Percentiles rank a stretch among this genome's conserved stretches.
These are phyloP conservation scores for Gymnocheta viridis DNA, from an alignment of 2,888 invertebrate species.

Conservation along the genomic window DNA sequence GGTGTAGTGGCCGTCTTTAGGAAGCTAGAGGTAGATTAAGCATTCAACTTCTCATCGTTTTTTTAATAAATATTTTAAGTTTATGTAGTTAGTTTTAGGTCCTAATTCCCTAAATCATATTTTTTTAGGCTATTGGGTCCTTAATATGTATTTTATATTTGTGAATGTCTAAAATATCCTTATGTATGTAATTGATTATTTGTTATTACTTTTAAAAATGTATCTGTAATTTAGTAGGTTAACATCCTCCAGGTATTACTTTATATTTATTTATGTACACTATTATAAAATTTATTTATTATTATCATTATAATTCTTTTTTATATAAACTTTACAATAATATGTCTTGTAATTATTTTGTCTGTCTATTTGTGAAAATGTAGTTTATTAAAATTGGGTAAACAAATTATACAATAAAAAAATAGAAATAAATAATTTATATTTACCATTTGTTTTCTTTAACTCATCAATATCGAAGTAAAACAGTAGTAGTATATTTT, in stretches of 20 bases:
- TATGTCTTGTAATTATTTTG: slow-evolving; percentile 22
- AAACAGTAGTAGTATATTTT: too few species aligned
- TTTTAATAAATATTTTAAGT: slow-evolving; percentile 23
- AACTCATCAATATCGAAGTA: too few species aligned
- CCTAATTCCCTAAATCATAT: slow-evolving; percentile 12
- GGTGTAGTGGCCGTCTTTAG: slow-evolving; percentile 92
- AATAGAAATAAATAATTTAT: slow-evolving; percentile 32
- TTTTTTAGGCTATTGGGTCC: too few species aligned
- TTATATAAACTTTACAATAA: not conserved
- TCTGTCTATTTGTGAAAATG: slow-evolving; percentile 43
- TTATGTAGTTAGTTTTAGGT: slow-evolving; percentile 15
- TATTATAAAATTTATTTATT: not conserved
- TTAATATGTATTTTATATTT: too few species aligned
- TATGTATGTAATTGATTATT: slow-evolving; percentile 6
- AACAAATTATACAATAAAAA: slow-evolving; percentile 20
- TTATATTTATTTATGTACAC: slow-evolving; percentile 25
- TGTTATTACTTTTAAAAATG: slow-evolving; percentile 4
- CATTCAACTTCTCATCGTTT: not conserved
- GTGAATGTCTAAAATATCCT: slow-evolving; percentile 7
- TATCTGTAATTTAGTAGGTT: slow-evolving; percentile 17
- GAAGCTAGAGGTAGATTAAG: slow-evolving; percentile 91
- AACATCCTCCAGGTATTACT: slow-evolving; percentile 5
- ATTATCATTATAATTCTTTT: slow-evolving; percentile 35
- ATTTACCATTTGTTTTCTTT: too few species aligned
- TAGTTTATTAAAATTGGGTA: slow-evolving; percentile 17